These are phyloP conservation scores for Rhynchomys soricoides DNA, from an alignment of 2,113 vertebrate genomes.

Conservation along the genomic window DNA sequence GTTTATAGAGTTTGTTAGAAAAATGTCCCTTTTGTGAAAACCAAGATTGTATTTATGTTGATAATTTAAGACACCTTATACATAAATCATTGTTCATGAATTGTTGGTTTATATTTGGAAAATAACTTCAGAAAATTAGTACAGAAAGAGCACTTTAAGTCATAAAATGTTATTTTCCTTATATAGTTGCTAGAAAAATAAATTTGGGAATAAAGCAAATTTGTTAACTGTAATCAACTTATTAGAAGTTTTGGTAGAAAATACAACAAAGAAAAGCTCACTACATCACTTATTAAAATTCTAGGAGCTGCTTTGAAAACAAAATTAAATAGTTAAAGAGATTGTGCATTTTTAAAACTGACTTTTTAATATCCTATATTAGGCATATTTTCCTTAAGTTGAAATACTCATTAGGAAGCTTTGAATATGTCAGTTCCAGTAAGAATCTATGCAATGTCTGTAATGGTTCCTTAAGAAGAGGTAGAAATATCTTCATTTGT, in stretches of 20 bases:
- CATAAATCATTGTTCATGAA: not conserved
- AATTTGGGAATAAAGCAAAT: not conserved
- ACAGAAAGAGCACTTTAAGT: not conserved
- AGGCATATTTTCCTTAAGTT: conserved; percentile 23
- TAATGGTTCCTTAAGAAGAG: not conserved
- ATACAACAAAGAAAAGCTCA: not conserved
- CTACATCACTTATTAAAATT: not conserved
- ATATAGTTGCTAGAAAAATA: not conserved
- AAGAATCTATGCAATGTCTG: not conserved
- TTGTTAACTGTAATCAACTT: not conserved
- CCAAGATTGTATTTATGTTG: not conserved
- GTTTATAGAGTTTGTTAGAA: not conserved
- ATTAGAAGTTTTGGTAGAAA: not conserved
- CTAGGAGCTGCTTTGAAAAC: not conserved
- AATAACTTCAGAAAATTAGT: not conserved
- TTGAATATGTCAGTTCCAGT: conserved; percentile 4
- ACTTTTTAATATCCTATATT: conserved; percentile 3
- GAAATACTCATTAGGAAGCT: conserved; percentile 28
- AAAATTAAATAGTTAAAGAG: not conserved
- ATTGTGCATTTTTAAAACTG: not conserved
- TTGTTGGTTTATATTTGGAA: not conserved
- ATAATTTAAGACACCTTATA: not conserved
- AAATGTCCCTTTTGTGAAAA: not conserved
- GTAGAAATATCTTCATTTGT: conserved; percentile 28
- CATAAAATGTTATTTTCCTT: not conserved